Conservation (phyloP, 2,797 vertebrate genomes). For the Emys orbicularis region DNA sequence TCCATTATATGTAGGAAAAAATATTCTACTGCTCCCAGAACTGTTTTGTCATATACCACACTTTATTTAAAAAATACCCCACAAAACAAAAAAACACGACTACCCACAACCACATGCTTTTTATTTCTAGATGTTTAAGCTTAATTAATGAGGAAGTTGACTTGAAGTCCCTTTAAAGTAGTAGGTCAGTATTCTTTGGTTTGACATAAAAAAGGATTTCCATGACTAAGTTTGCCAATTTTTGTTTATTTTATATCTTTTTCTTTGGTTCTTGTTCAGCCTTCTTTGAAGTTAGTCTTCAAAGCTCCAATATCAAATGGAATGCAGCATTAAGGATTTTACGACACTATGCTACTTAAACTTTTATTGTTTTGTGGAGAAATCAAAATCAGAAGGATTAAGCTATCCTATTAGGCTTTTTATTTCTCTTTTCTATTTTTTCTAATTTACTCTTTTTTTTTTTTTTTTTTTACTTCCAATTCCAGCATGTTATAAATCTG, state of each 20-base stretch:
- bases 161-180: slow-evolving; percentile 57
- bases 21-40: background rate
- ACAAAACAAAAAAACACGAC: background rate
- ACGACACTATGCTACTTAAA: slow-evolving; percentile 76
- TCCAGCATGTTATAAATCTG: slow-evolving; percentile 77
- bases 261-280: slow-evolving; percentile 63
- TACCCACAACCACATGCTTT: slow-evolving; percentile 59
- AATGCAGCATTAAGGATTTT: slow-evolving; percentile 81
- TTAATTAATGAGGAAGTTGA: slow-evolving; percentile 59
- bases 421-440: slow-evolving; percentile 35
- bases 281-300: slow-evolving; percentile 77
- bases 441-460: slow-evolving; percentile 30
- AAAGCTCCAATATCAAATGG: slow-evolving; percentile 76
- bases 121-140: slow-evolving; percentile 44
- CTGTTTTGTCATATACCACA: background rate
- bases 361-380: slow-evolving; percentile 81
- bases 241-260: slow-evolving; percentile 77
- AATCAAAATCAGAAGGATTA: slow-evolving; percentile 81
- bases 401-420: slow-evolving; percentile 70
- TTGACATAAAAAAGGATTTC: slow-evolving; percentile 60
- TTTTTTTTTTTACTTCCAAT: slow-evolving; percentile 70
- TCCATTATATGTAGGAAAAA: background rate
- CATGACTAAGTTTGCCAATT: slow-evolving; percentile 57
- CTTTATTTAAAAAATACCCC: background rate
- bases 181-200: slow-evolving; percentile 48